Base-by-base conservation (phyloP, 2,888 invertebrate genomes). In the Cryptocephalus moraei region DNA sequence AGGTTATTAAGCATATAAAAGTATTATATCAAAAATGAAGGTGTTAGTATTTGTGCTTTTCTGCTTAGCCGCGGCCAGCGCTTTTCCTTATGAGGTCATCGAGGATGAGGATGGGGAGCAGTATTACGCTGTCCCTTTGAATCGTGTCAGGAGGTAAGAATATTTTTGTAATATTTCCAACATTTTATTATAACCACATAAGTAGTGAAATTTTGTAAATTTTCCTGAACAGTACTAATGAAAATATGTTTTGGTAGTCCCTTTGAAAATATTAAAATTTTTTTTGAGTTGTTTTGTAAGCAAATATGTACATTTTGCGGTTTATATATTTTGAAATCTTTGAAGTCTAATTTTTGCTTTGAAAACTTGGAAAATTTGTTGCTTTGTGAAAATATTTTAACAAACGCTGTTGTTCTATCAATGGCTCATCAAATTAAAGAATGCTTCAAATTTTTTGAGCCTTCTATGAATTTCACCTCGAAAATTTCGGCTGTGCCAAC, bases 51-150 rank as follows among this genome's bases (percentile, higher is more conserved):
- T 50, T 11, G 12, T 50, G 13, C 46, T 46, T 13, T 39, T 52
- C 4, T 41, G 42, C 31, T 9, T 51, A 32, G 48, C 49, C 6
- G 51, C 44, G 1, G 50, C 46, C 22, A 22, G 33, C 22, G 51
- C 56, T 13, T 9, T 49, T 11, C 56, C 56, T 1, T 34, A 50
- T 34, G 50, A 51, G 11, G 39, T 53, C 9, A 38, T 48, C 13
- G 52, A 54, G 48, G 56, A 56, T 49, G 51, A 51, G 43, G 43
- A 52, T 33, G 55, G 53, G 1, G 42, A 53, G 36, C 39, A 53
- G 31, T 53, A 45, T 41, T 47, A 49, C 40, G 32, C 46, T 13
- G 43, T 54, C 1, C 53, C 56, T 22, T 32, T 53, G 2, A 43
- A 41, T 31, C 42, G 55, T 39, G 46, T 45, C 42, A 53, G 45